Evolutionary conservation across 2,888 invertebrate genomes (phyloP), one percentile per base, ranked within the genome.

Genomic region (Caenorhabditis japonica): DNA sequence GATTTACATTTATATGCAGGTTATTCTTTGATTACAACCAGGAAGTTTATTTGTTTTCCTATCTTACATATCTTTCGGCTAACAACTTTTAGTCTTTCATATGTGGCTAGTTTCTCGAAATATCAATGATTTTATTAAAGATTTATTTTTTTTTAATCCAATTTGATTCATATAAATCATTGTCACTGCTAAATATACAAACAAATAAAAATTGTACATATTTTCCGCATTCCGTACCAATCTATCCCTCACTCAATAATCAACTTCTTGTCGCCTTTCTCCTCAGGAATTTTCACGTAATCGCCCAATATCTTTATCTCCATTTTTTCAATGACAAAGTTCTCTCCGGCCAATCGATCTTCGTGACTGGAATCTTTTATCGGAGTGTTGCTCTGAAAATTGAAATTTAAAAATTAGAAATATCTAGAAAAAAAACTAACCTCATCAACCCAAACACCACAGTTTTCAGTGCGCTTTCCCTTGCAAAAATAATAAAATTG

Each of bases 401-500:
- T 30, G 5, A 5, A 10, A 30, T 30, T 30, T 30, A 30, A 30
- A 30, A 30, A 5, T 7, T 7, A 10, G 10, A 5, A 30, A 7
- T 10, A 5, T 30, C 5, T 30, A 30, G 5, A 7, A 5, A 30
- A 30, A 30, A 30, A 7, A 10, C 7, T 5, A 7, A 71, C 71
- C 62, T 71, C 62, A 36, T 71, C 62, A 4, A 64, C 13, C 71
- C 71, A 71, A 25, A 49, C 13, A 17, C 53, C 62, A 23, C 71
- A 71, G 7, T 60, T 69, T 27, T 69, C 60, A 7, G 60, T 69
- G 4, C 55, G 38, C 12, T 69, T 60, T 36, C 25, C 60, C 12
- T 64, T 71, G 19, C 71, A 71, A 23, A 71, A 71, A 19, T 64
- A 62, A 30, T 44, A 71, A 17, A 51, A 71, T 43, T 71, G 71